A percentile compares a stretch with the other conserved stretches of the same genome.
phyloP scores from a whole-genome alignment of 92 coral and sea anemone species.

The Epizoanthus ramosus region DNA sequence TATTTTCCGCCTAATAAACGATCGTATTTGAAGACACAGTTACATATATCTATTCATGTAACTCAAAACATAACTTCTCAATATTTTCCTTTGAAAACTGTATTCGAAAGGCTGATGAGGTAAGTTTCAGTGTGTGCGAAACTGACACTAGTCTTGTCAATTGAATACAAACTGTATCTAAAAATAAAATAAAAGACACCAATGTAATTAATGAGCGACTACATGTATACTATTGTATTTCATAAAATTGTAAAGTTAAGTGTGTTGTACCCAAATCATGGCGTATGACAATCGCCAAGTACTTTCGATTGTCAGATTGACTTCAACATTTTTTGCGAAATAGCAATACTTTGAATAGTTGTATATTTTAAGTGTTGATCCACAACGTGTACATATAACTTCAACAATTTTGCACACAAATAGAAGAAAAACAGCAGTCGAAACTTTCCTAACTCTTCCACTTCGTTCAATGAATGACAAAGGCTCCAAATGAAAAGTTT shows the following conservation, averaged over 20 bases:
- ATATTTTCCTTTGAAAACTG: not conserved
- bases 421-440: no score
- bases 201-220: conserved; percentile 1
- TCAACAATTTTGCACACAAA: no score
- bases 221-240: conserved; percentile 6
- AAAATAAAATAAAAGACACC: not conserved
- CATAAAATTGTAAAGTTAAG: not conserved
- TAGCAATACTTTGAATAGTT: conserved; percentile 2
- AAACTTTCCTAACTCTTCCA: no score
- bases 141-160: not conserved
- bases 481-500: no score
- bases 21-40: conserved; percentile 2
- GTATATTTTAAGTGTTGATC: conserved; percentile 15
- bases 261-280: conserved; percentile 17
- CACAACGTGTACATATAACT: not conserved
- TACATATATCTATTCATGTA: not conserved
- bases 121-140: not conserved
- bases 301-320: conserved; percentile 16
- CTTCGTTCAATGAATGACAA: no score
- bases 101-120: not conserved
- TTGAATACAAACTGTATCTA: conserved; percentile 6
- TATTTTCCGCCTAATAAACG: not conserved
- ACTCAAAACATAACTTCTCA: conserved; percentile 6
- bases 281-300: conserved; percentile 15
- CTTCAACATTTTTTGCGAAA: conserved; percentile 12